Percentiles rank a stretch among this genome's conserved stretches.
Conservation (phyloP, 2,888 invertebrate species). For the Drosophila borealis region DNA sequence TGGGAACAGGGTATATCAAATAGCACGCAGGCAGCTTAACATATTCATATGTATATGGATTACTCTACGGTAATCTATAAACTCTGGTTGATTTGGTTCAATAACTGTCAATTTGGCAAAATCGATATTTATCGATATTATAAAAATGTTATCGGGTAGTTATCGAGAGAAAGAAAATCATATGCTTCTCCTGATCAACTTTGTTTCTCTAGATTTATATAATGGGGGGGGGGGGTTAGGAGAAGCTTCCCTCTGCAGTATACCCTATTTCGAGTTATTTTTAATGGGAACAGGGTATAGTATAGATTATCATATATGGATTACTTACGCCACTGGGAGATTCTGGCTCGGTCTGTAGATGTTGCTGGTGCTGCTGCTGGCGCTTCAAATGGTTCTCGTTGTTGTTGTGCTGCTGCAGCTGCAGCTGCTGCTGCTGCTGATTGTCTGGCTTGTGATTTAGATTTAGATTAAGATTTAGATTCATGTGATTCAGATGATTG, state of each 20-base stretch:
- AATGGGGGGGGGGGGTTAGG: too few species aligned
- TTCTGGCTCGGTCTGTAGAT: conserved; percentile 45
- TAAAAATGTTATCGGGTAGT: too few species aligned
- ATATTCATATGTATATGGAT: too few species aligned
- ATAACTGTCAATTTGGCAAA: too few species aligned
- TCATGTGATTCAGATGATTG: conserved; percentile 59
- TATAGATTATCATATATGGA: not conserved
- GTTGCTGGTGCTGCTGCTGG: conserved; percentile 51
- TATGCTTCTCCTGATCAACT: too few species aligned
- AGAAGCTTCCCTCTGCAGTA: not conserved
- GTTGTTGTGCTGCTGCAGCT: conserved; percentile 45
- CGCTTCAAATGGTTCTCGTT: conserved; percentile 66
- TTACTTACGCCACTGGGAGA: conserved; percentile 69
- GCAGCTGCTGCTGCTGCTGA: conserved; percentile 39
- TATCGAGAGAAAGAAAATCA: too few species aligned
- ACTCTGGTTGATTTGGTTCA: too few species aligned
- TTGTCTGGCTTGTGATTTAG: conserved; percentile 52
- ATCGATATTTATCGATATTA: too few species aligned
- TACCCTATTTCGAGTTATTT: not conserved
- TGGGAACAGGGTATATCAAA: too few species aligned
- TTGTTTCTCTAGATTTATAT: too few species aligned
- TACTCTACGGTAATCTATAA: too few species aligned
- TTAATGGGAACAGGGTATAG: not conserved
- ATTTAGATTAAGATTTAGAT: conserved; percentile 39
- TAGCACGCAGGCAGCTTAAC: too few species aligned